Conservation (phyloP, 2,797 vertebrate species). For the Phoebastria nigripes region DNA sequence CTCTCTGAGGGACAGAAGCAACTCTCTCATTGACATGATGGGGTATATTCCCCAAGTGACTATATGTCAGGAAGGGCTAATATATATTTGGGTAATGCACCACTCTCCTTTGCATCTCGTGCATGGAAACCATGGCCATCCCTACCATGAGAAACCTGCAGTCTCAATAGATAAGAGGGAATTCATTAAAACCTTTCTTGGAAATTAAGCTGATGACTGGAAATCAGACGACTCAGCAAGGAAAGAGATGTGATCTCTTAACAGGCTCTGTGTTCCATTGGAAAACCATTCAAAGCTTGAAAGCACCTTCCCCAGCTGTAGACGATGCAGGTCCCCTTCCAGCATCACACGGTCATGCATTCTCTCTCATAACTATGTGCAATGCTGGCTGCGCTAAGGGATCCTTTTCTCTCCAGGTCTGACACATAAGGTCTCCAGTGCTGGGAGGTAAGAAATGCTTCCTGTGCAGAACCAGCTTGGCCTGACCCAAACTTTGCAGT, state of each 20-base stretch:
- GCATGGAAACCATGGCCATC: not conserved
- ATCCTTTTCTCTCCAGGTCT: not conserved
- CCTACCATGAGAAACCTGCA: not conserved
- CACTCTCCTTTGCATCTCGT: not conserved
- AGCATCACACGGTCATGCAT: accelerated
- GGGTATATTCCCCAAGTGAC: not conserved
- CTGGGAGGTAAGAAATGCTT: not conserved
- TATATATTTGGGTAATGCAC: not conserved
- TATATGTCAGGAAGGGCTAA: not conserved
- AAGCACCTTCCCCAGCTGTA: not conserved
- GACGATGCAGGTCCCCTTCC: not conserved
- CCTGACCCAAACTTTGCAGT: not conserved
- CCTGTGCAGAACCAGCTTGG: too few relatives aligned
- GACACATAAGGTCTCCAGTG: not conserved
- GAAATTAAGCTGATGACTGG: not conserved
- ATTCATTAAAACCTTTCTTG: not conserved
- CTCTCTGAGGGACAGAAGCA: not conserved
- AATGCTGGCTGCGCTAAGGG: not conserved
- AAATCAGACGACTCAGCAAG: not conserved
- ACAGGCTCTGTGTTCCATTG: not conserved
- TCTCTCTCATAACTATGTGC: accelerated
- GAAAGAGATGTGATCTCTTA: not conserved
- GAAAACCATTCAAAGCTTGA: not conserved
- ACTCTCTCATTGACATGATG: not conserved
- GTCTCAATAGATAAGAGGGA: not conserved